Evolutionary conservation across 2,888 invertebrate species (phyloP).

Genomic region (Eueremaeus valkanovi): DNA sequence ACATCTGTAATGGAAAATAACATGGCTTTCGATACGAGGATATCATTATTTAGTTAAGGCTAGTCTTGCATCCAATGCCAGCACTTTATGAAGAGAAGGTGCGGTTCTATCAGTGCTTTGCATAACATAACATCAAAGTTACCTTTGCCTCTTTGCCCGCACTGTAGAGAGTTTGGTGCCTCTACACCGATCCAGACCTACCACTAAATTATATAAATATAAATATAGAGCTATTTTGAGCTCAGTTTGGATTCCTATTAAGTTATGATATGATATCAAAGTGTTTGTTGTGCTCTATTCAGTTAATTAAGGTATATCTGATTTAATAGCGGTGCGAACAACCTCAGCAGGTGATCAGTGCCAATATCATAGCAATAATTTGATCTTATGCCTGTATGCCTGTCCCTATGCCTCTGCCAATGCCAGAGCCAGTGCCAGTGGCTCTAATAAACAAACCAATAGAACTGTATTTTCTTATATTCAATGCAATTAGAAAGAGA

Average conservation of each 20-base stretch:
- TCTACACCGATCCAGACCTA: conserved; percentile 1
- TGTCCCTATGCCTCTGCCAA: too few relatives aligned
- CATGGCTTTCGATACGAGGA: conserved; percentile 18
- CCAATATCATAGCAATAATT: background rate
- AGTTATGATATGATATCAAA: conserved; percentile 4
- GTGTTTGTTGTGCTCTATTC: background rate
- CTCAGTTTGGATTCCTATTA: background rate
- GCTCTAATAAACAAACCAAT: conserved; percentile 5
- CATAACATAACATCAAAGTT: conserved; percentile 19
- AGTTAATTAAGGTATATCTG: conserved; percentile 24
- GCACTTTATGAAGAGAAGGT: background rate
- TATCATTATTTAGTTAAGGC: conserved; percentile 26
- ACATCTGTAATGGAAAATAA: conserved; percentile 22
- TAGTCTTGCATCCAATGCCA: conserved; percentile 30
- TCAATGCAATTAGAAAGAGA: conserved; percentile 14
- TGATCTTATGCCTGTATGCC: too few relatives aligned
- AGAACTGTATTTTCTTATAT: conserved; percentile 3
- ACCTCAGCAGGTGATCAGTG: conserved; percentile 27
- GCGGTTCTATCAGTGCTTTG: conserved; percentile 18
- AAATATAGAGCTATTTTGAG: conserved; percentile 1
- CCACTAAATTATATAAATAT: too few relatives aligned
- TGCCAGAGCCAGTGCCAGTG: background rate
- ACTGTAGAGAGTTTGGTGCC: background rate
- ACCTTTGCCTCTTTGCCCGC: background rate
- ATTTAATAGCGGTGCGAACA: conserved; percentile 28